phyloP scores from a whole-genome alignment of 2,888 invertebrate species.

The Lissocephala sabroskyi region DNA sequence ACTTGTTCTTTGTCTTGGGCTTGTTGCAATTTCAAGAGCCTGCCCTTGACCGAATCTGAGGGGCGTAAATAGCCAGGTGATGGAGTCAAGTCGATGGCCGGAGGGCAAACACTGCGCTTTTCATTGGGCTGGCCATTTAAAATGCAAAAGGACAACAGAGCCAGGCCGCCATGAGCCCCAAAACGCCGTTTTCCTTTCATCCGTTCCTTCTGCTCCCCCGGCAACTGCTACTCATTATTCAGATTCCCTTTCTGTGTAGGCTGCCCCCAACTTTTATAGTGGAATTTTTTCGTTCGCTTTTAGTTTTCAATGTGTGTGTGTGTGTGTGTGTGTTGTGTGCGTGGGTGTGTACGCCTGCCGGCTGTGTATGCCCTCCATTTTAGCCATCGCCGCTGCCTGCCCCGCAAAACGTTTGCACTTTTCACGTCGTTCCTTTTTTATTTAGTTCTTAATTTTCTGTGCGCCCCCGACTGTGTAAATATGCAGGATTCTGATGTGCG shows the following conservation, averaged over 20 bases:
- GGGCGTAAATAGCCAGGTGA: not conserved
- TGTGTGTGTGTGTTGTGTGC: constrained; percentile 17
- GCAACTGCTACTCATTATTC: too few relatives aligned
- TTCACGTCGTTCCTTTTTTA: constrained; percentile 3
- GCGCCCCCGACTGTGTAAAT: constrained; percentile 2
- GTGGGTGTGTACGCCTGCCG: constrained; percentile 4
- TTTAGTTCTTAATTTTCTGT: not conserved
- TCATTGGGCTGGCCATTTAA: constrained; percentile 10
- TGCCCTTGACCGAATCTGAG: constrained; percentile 32
- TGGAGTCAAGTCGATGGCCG: not conserved
- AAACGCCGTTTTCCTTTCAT: too few relatives aligned
- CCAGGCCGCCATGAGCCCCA: not conserved
- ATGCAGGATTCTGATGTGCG: too few relatives aligned
- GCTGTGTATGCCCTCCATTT: constrained; percentile 1
- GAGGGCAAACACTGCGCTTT: not conserved
- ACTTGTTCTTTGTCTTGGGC: too few relatives aligned
- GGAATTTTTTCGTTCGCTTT: not conserved
- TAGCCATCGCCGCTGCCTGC: not conserved
- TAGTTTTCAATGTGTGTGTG: constrained; percentile 10
- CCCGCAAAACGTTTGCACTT: constrained; percentile 6
- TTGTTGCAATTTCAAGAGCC: constrained; percentile 11
- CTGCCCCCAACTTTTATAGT: not conserved
- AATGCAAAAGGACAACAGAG: constrained; percentile 26
- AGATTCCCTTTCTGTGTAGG: not conserved
- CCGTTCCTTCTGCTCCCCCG: too few relatives aligned